Conservation (phyloP, 2,797 vertebrate species). For the Ambastaia sidthimunki region DNA sequence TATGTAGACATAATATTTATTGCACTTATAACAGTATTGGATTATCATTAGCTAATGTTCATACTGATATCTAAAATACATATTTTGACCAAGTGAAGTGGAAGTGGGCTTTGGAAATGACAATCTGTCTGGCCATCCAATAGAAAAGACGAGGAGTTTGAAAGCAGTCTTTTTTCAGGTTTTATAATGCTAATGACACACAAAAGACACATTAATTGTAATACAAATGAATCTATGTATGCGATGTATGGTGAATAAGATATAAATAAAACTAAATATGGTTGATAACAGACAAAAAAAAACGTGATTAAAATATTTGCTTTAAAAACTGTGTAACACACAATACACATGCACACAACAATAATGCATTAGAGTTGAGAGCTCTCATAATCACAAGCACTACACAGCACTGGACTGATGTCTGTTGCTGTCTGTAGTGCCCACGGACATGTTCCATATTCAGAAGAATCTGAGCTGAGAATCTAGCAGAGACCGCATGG, state of each 20-base stretch:
- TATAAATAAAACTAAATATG: background rate
- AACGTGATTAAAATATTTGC: background rate
- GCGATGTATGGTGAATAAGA: background rate
- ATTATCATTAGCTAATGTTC: no score
- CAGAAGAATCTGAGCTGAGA: constrained; percentile 68
- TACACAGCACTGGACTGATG: constrained; percentile 72
- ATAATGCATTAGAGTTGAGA: constrained; percentile 51
- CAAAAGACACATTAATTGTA: background rate
- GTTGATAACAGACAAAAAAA: background rate
- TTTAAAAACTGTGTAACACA: background rate
- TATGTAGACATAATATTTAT: background rate
- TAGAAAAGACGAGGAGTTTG: no score
- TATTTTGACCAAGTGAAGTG: no score
- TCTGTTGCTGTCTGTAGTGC: constrained; percentile 72
- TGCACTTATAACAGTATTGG: no score
- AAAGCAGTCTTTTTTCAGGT: no score
- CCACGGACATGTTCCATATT: constrained; percentile 74
- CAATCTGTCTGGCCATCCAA: no score
- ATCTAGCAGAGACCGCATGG: background rate
- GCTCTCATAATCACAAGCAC: constrained; percentile 72
- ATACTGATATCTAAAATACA: no score
- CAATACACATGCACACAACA: background rate
- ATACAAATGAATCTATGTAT: background rate
- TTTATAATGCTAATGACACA: background rate
- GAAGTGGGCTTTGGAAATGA: no score